A percentile compares a stretch with the other conserved stretches of the same genome.
Evolutionary conservation across 2,797 vertebrate species (phyloP).

Genomic region (Heteromormyrus szaboi): DNA sequence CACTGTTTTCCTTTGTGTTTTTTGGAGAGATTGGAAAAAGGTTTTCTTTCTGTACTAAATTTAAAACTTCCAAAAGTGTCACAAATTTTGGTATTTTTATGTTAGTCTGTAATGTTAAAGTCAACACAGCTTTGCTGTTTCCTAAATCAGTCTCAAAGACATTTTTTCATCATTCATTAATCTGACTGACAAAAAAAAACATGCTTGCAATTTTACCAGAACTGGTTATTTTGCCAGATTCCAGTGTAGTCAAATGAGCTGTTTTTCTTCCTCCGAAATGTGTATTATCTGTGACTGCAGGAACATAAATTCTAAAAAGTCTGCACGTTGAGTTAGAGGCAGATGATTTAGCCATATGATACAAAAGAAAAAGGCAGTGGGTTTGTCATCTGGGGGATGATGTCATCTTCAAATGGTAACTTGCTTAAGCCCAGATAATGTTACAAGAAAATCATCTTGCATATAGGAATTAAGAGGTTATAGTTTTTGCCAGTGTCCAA

Average conservation of each 20-base stretch:
- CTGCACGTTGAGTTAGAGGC: background rate
- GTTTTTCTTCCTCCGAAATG: background rate
- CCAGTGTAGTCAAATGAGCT: background rate
- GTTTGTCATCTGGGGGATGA: constrained; percentile 9
- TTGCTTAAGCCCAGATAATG: constrained; percentile 8
- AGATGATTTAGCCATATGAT: background rate
- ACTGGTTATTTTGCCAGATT: background rate
- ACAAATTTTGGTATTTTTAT: background rate
- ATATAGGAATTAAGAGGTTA: background rate
- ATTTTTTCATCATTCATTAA: background rate
- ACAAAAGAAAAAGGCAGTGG: background rate
- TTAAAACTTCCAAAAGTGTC: background rate
- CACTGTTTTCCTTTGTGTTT: background rate
- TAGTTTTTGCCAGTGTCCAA: background rate
- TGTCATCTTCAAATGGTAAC: background rate
- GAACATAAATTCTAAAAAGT: background rate
- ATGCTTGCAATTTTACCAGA: background rate
- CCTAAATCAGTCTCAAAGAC: background rate
- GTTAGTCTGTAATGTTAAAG: background rate
- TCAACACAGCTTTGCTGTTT: background rate
- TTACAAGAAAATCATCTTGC: background rate
- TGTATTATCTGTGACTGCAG: background rate
- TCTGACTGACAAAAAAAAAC: background rate
- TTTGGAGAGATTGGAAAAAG: background rate
- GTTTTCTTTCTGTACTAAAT: background rate